Conservation (phyloP, 2,113 vertebrate genomes). For the Gnathonemus longibarbis region DNA sequence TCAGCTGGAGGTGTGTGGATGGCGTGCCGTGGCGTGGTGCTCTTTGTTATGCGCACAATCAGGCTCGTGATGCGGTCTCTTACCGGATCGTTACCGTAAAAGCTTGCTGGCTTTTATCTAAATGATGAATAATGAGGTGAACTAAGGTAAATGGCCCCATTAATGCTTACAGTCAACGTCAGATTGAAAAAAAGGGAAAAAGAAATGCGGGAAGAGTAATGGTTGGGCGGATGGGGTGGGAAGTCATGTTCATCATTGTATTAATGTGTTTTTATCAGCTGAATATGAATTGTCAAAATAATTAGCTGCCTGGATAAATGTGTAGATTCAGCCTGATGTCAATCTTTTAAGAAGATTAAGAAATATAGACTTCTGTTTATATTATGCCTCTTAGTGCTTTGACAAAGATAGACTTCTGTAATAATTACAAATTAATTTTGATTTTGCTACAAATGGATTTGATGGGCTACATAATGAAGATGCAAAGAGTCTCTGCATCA, state of each 20-base stretch:
- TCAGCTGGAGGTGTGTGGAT: not conserved
- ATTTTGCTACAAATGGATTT: conserved; percentile 10
- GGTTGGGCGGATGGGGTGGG: not conserved
- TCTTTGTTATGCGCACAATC: not conserved
- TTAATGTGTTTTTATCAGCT: not conserved
- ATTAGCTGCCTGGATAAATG: not conserved
- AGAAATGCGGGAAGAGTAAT: not conserved
- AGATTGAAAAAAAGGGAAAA: not conserved
- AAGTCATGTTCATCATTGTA: not conserved
- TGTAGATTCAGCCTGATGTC: not conserved
- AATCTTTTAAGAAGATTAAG: conserved; percentile 5
- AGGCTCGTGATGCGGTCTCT: not conserved
- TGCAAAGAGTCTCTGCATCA: not conserved
- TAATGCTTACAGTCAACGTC: conserved; percentile 5
- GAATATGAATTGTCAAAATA: not conserved
- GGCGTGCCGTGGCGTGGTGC: too few relatives aligned
- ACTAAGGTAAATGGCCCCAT: not conserved
- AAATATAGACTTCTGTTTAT: not conserved
- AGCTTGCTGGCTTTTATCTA: conserved; percentile 11
- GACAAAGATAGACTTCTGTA: conserved; percentile 3
- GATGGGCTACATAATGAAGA: conserved; percentile 5
- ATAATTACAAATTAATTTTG: conserved; percentile 5
- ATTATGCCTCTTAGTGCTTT: not conserved
- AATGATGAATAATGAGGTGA: not conserved
- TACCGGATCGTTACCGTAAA: conserved; percentile 2